Conservation (phyloP, 1,140 invertebrate genomes). For the Pristionchus pacificus region DNA sequence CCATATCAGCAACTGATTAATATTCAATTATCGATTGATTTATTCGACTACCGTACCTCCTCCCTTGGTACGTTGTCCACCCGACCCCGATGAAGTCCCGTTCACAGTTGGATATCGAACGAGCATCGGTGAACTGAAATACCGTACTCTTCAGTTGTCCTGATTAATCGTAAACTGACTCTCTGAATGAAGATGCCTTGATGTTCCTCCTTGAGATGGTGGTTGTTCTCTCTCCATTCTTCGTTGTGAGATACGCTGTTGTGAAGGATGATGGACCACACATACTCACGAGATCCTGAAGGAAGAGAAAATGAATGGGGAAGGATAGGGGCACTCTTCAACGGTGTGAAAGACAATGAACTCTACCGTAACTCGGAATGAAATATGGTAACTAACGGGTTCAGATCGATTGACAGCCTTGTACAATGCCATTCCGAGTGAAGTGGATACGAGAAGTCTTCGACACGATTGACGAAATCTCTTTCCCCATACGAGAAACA, state of each 20-base stretch:
- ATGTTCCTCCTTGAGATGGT: neutral
- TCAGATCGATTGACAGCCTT: slow-evolving; percentile 10
- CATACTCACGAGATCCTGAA: slow-evolving; percentile 25
- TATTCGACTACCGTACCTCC: neutral
- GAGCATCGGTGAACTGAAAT: too few relatives aligned
- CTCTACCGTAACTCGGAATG: neutral
- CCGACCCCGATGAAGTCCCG: too few relatives aligned
- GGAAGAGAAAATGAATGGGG: neutral
- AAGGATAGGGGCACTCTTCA: slow-evolving; percentile 8
- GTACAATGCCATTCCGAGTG: slow-evolving; percentile 12
- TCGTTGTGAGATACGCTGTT: slow-evolving; percentile 21
- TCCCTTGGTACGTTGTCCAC: neutral
- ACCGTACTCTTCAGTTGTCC: too few relatives aligned
- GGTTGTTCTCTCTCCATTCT: too few relatives aligned
- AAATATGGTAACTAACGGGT: neutral
- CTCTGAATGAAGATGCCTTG: neutral
- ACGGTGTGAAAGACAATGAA: neutral
- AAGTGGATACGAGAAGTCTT: slow-evolving; percentile 15
- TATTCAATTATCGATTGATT: neutral
- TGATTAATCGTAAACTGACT: neutral
- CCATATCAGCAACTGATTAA: neutral
- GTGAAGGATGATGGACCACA: slow-evolving; percentile 30
- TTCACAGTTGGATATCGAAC: too few relatives aligned
- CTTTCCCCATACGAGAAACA: slow-evolving; percentile 52
- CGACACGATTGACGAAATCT: slow-evolving; percentile 38